These are phyloP conservation scores for Drosophila cognata DNA, from an alignment of 2,888 invertebrate genomes.

Conservation along the genomic window DNA sequence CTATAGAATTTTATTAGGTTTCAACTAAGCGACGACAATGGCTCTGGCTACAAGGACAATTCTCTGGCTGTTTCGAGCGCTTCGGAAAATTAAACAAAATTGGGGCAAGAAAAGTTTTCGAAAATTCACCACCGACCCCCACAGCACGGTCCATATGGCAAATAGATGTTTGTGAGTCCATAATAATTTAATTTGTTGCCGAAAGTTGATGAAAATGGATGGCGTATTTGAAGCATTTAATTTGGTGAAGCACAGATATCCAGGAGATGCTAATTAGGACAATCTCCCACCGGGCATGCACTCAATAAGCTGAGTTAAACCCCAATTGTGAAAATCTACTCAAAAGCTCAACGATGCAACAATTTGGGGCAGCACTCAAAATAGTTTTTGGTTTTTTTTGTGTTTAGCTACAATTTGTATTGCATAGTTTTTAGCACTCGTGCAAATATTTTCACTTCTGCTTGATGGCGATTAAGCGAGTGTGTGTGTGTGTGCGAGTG, in stretches of 20 bases:
- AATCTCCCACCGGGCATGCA: conserved; percentile 36
- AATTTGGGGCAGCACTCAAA: conserved; percentile 19
- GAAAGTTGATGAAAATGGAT: conserved; percentile 51
- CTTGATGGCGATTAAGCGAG: conserved; percentile 6
- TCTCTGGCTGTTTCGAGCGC: conserved; percentile 36
- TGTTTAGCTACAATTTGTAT: conserved; percentile 28
- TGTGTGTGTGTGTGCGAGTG: conserved; percentile 1
- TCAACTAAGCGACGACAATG: conserved; percentile 53
- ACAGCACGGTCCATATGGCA: conserved; percentile 3
- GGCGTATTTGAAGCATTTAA: conserved; percentile 57
- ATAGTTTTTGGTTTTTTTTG: conserved; percentile 11
- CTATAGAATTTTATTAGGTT: conserved; percentile 74
- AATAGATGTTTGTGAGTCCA: conserved; percentile 31
- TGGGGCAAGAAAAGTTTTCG: conserved; percentile 40
- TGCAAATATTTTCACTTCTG: conserved; percentile 54
- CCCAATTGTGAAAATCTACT: conserved; percentile 22
- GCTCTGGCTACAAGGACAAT: conserved; percentile 43
- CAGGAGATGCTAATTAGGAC: conserved; percentile 64
- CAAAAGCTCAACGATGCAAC: conserved; percentile 19
- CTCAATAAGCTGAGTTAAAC: conserved; percentile 33
- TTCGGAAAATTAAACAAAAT: conserved; percentile 38
- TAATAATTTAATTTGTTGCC: conserved; percentile 67
- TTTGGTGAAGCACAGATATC: conserved; percentile 25
- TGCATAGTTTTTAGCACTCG: conserved; percentile 58
- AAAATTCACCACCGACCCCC: conserved; percentile 7